These are phyloP conservation scores for Chiridota heheva DNA, from an alignment of 35 echinoderm and acorn worm genomes.

Conservation along the genomic window DNA sequence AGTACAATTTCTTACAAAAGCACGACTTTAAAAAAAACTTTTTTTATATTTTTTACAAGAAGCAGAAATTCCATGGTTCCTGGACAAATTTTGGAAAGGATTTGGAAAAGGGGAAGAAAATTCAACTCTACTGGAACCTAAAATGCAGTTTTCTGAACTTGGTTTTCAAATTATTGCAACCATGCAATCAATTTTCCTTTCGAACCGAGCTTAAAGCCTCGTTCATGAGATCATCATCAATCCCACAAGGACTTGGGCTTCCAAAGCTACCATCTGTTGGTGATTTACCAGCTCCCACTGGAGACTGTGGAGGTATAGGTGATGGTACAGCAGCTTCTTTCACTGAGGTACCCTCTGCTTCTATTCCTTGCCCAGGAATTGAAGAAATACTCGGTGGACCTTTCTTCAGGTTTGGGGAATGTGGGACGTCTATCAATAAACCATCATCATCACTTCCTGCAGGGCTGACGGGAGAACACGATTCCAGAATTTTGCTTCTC, in stretches of 20 bases:
- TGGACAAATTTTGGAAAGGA: too few relatives aligned
- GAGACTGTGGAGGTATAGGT: slow-evolving; percentile 72
- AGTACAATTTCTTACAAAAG: too few relatives aligned
- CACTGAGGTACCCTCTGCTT: not conserved
- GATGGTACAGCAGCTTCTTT: slow-evolving; percentile 28
- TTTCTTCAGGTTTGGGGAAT: slow-evolving; percentile 43
- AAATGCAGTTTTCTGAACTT: not conserved
- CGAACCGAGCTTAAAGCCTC: slow-evolving; percentile 66
- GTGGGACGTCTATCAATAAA: slow-evolving; percentile 72
- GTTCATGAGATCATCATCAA: slow-evolving; percentile 98
- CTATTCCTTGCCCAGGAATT: not conserved
- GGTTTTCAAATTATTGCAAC: too few relatives aligned
- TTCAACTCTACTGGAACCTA: too few relatives aligned
- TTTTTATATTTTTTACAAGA: too few relatives aligned
- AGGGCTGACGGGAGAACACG: slow-evolving; percentile 59
- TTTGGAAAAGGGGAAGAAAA: too few relatives aligned
- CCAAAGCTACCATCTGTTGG: slow-evolving; percentile 43
- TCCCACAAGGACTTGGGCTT: slow-evolving; percentile 72
- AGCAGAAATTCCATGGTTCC: too few relatives aligned
- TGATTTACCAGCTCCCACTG: slow-evolving; percentile 56
- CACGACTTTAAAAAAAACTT: too few relatives aligned
- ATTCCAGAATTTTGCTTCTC: slow-evolving; percentile 31
- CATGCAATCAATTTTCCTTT: too few relatives aligned
- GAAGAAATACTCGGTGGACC: too few relatives aligned
- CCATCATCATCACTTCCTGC: slow-evolving; percentile 76